Conservation (phyloP, 2,113 vertebrate species). For the Microcebus tavaratra region DNA sequence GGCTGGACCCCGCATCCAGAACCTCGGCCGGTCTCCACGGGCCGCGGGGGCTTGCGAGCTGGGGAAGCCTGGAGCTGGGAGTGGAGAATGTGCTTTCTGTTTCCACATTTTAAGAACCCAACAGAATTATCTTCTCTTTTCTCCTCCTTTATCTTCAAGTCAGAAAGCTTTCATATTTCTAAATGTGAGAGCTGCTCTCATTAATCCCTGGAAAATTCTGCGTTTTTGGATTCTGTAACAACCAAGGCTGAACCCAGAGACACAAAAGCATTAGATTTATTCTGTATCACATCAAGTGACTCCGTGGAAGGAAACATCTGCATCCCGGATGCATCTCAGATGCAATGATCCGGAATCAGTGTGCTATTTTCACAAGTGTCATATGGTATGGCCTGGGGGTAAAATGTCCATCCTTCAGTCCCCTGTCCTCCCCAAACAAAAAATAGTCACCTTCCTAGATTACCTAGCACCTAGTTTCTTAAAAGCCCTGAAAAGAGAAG, state of each 20-base stretch:
- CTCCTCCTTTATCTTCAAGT: constrained; percentile 33
- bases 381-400: background rate
- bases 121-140: constrained; percentile 46
- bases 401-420: background rate
- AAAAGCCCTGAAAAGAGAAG: background rate
- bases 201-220: constrained; percentile 42
- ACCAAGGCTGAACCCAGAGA: constrained; percentile 6
- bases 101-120: constrained; percentile 55
- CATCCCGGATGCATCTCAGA: background rate
- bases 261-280: background rate
- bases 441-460: background rate
- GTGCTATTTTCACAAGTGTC: background rate
- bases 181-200: constrained; percentile 65
- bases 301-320: background rate
- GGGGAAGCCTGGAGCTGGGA: background rate
- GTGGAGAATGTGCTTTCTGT: background rate
- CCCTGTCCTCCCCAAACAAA: background rate
- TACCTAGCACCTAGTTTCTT: background rate
- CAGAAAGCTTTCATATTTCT: constrained; percentile 51
- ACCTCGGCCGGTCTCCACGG: background rate
- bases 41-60: background rate
- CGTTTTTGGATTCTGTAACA: constrained; percentile 58
- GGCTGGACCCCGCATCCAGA: background rate
- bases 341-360: background rate
- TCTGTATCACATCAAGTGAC: background rate